phyloP scores from a whole-genome alignment of 1,140 invertebrate genomes.

The Sinonovacula constricta region DNA sequence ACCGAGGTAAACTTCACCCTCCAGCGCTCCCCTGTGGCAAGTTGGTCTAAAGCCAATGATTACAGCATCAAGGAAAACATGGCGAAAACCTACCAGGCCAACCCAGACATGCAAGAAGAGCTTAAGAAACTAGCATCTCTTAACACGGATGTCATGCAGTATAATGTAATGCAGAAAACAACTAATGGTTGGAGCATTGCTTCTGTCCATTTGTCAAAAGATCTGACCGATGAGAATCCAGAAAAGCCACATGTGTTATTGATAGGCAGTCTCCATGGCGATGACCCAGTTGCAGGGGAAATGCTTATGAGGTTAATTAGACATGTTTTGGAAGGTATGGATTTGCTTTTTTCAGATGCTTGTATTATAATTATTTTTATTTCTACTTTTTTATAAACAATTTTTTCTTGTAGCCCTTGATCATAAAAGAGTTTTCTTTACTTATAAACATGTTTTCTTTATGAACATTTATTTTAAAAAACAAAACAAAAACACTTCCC shows the following conservation, averaged over 20 bases:
- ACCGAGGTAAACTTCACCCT: constrained; percentile 88
- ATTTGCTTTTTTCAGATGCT: no score
- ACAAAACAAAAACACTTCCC: no score
- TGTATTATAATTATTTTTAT: no score
- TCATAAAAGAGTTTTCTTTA: no score
- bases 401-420: no score
- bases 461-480: no score
- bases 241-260: constrained; percentile 83
- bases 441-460: no score
- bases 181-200: constrained; percentile 79
- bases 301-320: constrained; percentile 88
- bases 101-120: constrained; percentile 79
- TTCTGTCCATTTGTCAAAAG: constrained; percentile 59
- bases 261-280: constrained; percentile 90
- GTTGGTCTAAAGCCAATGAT: constrained; percentile 89
- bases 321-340: constrained; percentile 85
- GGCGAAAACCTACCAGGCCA: constrained; percentile 63
- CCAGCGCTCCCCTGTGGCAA: constrained; percentile 84
- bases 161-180: constrained; percentile 83
- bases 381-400: no score
- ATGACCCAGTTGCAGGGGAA: constrained; percentile 91
- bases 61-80: constrained; percentile 83
- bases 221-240: constrained; percentile 50
- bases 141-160: constrained; percentile 81
- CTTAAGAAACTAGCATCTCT: constrained; percentile 83